A percentile compares a stretch with the other conserved stretches of the same genome.
Evolutionary conservation across 2,888 invertebrate genomes (phyloP).

Genomic region (Acleris cristana): DNA sequence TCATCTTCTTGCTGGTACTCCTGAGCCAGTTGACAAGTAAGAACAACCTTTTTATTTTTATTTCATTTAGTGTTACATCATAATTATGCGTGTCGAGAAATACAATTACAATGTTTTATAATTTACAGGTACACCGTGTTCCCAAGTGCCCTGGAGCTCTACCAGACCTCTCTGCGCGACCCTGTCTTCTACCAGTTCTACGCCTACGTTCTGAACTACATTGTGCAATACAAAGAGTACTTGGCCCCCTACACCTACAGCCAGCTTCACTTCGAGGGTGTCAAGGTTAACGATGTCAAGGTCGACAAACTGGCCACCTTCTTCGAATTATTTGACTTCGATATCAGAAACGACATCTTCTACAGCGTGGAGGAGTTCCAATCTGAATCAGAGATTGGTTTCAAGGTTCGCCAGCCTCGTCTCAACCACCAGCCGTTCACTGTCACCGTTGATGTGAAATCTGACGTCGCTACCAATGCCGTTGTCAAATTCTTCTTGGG

Average conservation of each 20-base stretch:
- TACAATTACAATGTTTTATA: slow-evolving; percentile 22
- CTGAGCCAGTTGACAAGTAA: slow-evolving; percentile 56
- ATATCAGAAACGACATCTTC: slow-evolving; percentile 82
- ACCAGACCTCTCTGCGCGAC: slow-evolving; percentile 87
- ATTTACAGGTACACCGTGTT: slow-evolving; percentile 65
- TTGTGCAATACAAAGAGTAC: slow-evolving; percentile 85
- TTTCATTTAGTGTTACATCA: too few species aligned
- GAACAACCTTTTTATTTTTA: slow-evolving; percentile 27
- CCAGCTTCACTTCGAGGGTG: slow-evolving; percentile 83
- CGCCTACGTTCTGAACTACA: slow-evolving; percentile 83
- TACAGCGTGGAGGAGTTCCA: slow-evolving; percentile 59
- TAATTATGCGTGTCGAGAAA: neutral
- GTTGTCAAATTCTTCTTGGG: slow-evolving; percentile 87
- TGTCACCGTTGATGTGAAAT: slow-evolving; percentile 83
- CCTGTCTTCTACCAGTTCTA: slow-evolving; percentile 88
- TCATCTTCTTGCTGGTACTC: slow-evolving; percentile 64
- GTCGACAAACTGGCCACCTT: slow-evolving; percentile 86
- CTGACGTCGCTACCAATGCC: slow-evolving; percentile 83
- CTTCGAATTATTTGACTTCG: slow-evolving; percentile 86
- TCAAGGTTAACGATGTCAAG: slow-evolving; percentile 84
- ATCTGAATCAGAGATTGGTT: slow-evolving; percentile 62
- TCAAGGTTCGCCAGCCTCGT: slow-evolving; percentile 86
- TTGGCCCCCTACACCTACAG: slow-evolving; percentile 83
- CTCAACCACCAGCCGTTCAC: slow-evolving; percentile 88
- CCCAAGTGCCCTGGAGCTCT: slow-evolving; percentile 85